Conservation (phyloP, 2,888 invertebrate genomes). For the Drosophila kambysellisi region DNA sequence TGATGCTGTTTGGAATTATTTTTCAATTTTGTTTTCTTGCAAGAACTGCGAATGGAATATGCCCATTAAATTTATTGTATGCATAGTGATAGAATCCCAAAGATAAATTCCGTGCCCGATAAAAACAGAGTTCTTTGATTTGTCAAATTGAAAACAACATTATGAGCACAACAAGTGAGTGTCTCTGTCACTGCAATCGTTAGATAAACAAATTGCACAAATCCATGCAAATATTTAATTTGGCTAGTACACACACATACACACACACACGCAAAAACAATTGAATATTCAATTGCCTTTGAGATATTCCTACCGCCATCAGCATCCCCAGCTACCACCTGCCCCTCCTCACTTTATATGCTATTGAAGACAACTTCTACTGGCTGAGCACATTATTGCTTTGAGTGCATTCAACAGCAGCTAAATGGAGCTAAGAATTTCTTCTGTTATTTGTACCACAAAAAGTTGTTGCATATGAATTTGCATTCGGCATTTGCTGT, state of each 20-base stretch:
- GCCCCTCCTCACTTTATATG: neutral
- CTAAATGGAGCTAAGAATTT: conserved; percentile 3
- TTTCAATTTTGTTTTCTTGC: neutral
- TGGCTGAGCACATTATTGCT: conserved; percentile 28
- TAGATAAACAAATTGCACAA: conserved; percentile 44
- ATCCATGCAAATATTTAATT: conserved; percentile 21
- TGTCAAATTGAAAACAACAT: neutral
- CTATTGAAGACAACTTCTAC: conserved; percentile 18
- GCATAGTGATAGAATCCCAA: neutral
- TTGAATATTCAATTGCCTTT: conserved; percentile 1
- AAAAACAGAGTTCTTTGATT: neutral
- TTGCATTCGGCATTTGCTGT: conserved; percentile 27
- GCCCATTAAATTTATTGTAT: neutral
- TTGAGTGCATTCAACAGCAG: neutral
- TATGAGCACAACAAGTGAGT: neutral
- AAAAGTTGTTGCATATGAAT: conserved; percentile 5
- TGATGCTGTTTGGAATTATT: neutral
- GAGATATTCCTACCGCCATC: neutral
- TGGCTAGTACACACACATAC: neutral
- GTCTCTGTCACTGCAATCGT: conserved; percentile 19
- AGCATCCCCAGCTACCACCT: neutral
- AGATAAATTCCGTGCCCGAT: neutral
- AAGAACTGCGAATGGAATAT: neutral
- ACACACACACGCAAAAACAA: conserved; percentile 4
- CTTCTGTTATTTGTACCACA: conserved; percentile 1